A percentile compares a stretch with the other conserved stretches of the same genome.
Conservation (phyloP, 2,888 invertebrate species). For the Pyrochroa serraticornis region DNA sequence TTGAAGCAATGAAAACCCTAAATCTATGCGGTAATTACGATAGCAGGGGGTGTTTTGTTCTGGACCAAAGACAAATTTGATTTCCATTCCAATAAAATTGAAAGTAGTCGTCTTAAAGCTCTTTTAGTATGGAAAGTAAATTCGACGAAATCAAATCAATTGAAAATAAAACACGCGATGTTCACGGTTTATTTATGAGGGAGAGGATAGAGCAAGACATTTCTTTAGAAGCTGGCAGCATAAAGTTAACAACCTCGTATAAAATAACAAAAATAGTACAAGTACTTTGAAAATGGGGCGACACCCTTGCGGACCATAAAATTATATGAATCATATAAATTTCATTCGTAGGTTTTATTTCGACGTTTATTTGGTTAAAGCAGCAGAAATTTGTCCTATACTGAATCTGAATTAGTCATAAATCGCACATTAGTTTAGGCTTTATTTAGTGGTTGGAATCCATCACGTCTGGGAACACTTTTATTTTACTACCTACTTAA, state of each 20-base stretch:
- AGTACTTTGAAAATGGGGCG: slow-evolving; percentile 9
- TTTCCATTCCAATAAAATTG: slow-evolving; percentile 1
- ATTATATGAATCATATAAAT: slow-evolving; percentile 18
- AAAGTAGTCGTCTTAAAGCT: neutral
- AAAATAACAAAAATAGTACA: slow-evolving; percentile 14
- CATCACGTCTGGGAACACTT: too few species aligned
- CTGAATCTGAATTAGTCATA: too few species aligned
- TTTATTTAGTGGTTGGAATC: too few species aligned
- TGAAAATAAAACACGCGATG: slow-evolving; percentile 5
- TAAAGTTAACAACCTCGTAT: slow-evolving; percentile 11
- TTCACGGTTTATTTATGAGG: slow-evolving; percentile 7
- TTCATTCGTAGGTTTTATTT: slow-evolving; percentile 6
- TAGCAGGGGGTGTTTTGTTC: neutral
- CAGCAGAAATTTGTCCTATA: too few species aligned
- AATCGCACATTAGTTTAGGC: too few species aligned
- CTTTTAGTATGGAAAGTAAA: slow-evolving; percentile 7
- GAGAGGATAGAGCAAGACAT: slow-evolving; percentile 3
- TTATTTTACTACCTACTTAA: too few species aligned
- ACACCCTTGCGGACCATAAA: slow-evolving; percentile 6
- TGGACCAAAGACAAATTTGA: slow-evolving; percentile 3
- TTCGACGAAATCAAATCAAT: slow-evolving; percentile 12
- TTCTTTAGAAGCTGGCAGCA: slow-evolving; percentile 8
- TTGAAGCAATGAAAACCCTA: too few species aligned
- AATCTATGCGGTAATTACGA: too few species aligned
- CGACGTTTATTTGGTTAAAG: neutral